Conservation (phyloP, 2,888 invertebrate genomes). For the Tipula helvola region DNA sequence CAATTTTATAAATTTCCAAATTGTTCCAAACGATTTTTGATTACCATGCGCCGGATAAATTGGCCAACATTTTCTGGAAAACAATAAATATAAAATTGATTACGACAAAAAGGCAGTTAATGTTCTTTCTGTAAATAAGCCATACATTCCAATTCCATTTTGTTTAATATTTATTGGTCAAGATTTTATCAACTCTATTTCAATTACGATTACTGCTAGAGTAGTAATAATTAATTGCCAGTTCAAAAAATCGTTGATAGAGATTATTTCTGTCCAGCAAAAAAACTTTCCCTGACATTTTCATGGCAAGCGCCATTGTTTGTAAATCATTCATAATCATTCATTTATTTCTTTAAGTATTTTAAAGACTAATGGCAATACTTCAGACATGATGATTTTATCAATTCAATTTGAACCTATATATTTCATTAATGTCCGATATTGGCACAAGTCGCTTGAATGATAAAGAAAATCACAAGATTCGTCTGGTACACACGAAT, state of each 20-base stretch:
- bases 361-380: background rate
- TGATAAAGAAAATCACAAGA: background rate
- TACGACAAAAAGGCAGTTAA: background rate
- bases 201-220: background rate
- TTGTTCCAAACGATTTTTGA: background rate
- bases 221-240: background rate
- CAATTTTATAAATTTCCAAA: background rate
- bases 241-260: background rate
- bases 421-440: background rate
- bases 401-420: background rate
- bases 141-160: background rate
- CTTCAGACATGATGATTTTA: background rate
- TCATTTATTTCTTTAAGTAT: background rate
- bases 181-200: background rate
- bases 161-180: background rate
- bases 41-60: background rate
- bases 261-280: background rate
- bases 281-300: background rate
- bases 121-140: background rate
- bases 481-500: background rate
- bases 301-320: background rate
- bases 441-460: background rate
- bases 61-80: background rate
- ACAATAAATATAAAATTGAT: background rate
- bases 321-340: background rate